phyloP scores from a whole-genome alignment of 2,888 invertebrate genomes.

The Caenorhabditis macrosperma region DNA sequence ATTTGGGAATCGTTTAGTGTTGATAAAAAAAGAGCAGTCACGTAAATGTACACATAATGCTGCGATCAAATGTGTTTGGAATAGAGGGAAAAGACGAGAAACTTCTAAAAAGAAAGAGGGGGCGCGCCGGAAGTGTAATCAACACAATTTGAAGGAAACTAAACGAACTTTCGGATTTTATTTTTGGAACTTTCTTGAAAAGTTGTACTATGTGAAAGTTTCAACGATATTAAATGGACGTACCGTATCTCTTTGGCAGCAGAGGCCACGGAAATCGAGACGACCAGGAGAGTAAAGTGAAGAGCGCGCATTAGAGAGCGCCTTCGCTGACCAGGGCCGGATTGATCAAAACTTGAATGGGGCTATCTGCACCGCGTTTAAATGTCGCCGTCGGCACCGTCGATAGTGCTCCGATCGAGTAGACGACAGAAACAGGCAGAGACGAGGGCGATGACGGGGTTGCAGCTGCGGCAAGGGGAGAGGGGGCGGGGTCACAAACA shows the following conservation, averaged over 20 bases:
- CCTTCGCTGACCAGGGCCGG: slow-evolving; percentile 51
- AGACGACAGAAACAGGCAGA: slow-evolving; percentile 24
- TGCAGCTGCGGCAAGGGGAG: slow-evolving; percentile 2
- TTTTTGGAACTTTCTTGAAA: not conserved
- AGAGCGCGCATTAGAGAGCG: slow-evolving; percentile 25
- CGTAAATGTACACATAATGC: slow-evolving; percentile 2
- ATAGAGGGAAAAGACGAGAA: not conserved
- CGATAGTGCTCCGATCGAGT: slow-evolving; percentile 44
- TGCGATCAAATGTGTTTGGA: slow-evolving; percentile 5
- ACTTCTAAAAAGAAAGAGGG: not conserved
- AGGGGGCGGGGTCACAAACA: slow-evolving; percentile 44
- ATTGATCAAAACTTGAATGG: slow-evolving; percentile 27
- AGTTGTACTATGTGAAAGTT: not conserved
- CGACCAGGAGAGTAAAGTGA: not conserved
- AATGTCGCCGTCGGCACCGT: slow-evolving; percentile 28
- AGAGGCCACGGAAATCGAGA: not conserved
- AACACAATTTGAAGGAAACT: not conserved
- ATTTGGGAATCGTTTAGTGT: not conserved
- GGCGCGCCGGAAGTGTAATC: not conserved
- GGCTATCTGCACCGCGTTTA: too few relatives aligned
- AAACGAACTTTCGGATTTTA: too few relatives aligned
- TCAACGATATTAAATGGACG: slow-evolving; percentile 4
- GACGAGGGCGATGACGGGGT: slow-evolving; percentile 2
- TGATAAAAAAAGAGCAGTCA: not conserved
- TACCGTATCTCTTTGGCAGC: slow-evolving; percentile 18